A percentile compares a stretch with the other conserved stretches of the same genome.
Conservation (phyloP, 2,888 invertebrate genomes). For the Pocota personata region DNA sequence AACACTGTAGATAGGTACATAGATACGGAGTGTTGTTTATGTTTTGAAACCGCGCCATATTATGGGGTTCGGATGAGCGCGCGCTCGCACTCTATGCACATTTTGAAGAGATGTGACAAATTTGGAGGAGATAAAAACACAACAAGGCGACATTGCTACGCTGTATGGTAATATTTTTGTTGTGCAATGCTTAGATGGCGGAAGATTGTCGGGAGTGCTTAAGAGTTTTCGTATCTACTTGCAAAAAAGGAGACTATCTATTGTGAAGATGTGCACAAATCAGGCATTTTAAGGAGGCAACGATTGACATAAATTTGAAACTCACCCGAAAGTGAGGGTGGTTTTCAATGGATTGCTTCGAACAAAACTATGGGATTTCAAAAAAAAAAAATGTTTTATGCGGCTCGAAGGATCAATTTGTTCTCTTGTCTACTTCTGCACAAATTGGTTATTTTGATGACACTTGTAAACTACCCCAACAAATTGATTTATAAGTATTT, state of each 20-base stretch:
- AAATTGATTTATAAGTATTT: too few species aligned
- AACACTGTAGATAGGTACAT: slow-evolving; percentile 19
- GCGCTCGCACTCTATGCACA: slow-evolving; percentile 42
- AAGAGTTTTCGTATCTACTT: slow-evolving; percentile 3
- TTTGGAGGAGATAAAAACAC: slow-evolving; percentile 69
- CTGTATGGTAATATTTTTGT: slow-evolving; percentile 65
- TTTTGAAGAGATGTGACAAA: slow-evolving; percentile 72
- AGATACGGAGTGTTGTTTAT: slow-evolving; percentile 56
- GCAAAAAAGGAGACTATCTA: not conserved
- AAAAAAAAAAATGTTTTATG: too few species aligned
- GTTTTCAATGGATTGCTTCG: not conserved
- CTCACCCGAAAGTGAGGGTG: not conserved
- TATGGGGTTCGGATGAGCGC: slow-evolving; percentile 53
- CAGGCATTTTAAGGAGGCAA: not conserved
- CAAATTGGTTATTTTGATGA: too few species aligned
- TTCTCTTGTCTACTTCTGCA: too few species aligned
- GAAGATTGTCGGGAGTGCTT: slow-evolving; percentile 15
- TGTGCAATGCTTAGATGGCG: slow-evolving; percentile 44
- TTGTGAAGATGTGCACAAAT: not conserved
- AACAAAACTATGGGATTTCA: too few species aligned
- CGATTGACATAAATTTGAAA: not conserved
- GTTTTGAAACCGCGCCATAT: slow-evolving; percentile 35
- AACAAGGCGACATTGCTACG: slow-evolving; percentile 60
- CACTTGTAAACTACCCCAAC: too few species aligned
- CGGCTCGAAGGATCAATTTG: too few species aligned